Conservation (phyloP, 2,113 vertebrate species). For the Orcinus orca region DNA sequence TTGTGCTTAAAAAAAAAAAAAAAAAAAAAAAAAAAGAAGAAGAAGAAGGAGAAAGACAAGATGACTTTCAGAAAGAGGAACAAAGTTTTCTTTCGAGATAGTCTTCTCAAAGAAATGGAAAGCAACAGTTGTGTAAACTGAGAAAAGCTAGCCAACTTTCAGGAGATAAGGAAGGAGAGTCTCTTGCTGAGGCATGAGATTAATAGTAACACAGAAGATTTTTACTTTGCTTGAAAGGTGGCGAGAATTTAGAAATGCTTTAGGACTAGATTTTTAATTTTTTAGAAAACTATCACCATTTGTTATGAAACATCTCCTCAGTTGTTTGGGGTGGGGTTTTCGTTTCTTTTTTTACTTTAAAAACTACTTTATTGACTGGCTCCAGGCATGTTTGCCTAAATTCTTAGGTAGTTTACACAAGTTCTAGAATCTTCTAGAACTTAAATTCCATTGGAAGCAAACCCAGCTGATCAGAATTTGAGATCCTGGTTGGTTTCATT, state of each 20-base stretch:
- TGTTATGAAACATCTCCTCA: conserved; percentile 48
- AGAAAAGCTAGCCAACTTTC: conserved; percentile 65
- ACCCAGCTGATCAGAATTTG: conserved; percentile 77
- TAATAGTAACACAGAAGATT: not conserved
- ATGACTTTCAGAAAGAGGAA: conserved; percentile 41
- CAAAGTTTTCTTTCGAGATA: conserved; percentile 73
- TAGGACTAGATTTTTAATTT: conserved; percentile 68
- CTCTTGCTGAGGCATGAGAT: conserved; percentile 63
- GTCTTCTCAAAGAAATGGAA: conserved; percentile 63
- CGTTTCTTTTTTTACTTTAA: conserved; percentile 61
- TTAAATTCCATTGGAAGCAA: conserved; percentile 80
- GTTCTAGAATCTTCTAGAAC: conserved; percentile 64
- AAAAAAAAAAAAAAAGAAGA: not conserved
- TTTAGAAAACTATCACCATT: conserved; percentile 55
- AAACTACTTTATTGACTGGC: conserved; percentile 60
- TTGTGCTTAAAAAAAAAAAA: conserved; percentile 37
- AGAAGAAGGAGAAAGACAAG: not conserved
- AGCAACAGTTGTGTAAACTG: conserved; percentile 50
- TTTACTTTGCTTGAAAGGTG: conserved; percentile 57
- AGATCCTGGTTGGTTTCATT: conserved; percentile 75
- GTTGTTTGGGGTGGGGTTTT: conserved; percentile 31
- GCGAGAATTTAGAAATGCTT: conserved; percentile 58
- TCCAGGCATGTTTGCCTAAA: conserved; percentile 72
- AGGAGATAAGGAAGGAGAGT: conserved; percentile 64
- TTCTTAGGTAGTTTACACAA: conserved; percentile 72